Base-by-base conservation (phyloP, 2,113 vertebrate species). In the Pluvianellus socialis region DNA sequence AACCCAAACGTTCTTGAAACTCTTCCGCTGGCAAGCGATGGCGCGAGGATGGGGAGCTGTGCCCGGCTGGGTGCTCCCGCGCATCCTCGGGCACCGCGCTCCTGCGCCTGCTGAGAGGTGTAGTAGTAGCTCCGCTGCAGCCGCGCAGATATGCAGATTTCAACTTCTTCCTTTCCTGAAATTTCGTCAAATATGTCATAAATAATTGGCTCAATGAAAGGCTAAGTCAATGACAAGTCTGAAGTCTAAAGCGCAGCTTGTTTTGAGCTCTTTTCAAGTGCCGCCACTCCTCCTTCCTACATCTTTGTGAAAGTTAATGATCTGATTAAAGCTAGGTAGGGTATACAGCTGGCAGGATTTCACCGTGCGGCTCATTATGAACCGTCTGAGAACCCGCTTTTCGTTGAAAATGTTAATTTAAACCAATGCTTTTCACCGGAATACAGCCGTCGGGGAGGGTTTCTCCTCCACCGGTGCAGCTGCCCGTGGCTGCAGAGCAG, bases 221-320 rank as follows among this genome's bases (percentile, higher is more conserved):
- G 93, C 92, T 58, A 96, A 96, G 95, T 96, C 96, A 96, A 79
- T 97, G 96, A 97, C 95, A 96, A 92, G 94, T 96, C 92, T 96
- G 95, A 93, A 94, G 92, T 85, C 96, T 92, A 21, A 84, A 97
- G 83, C 95, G 76, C 92, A 15, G 90, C 84, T 91, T 97, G 95
- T 96, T 97, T 94, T 97, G 95, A 96, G 96, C 94, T 94, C 90
- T 79, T 85, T 95, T 92, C 86, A 94, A 95, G 87, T 63, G 93
- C 90, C 79, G 95, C 96, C 96, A 97, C 94, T 95, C 94, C 94
- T 79, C 96, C 96, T 96, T 93, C 96, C 95, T 90, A 95, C 96
- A 79, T 58, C 93, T 96, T 85, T 82, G 33, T 96, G 95, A 49
- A 95, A 94, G 95, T 92, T 92, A 93, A 96, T 96, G 97, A 96